Evolutionary conservation across 1,140 invertebrate species (phyloP), one percentile per base, ranked within the genome.

Genomic region (Sarcophaga bullata): DNA sequence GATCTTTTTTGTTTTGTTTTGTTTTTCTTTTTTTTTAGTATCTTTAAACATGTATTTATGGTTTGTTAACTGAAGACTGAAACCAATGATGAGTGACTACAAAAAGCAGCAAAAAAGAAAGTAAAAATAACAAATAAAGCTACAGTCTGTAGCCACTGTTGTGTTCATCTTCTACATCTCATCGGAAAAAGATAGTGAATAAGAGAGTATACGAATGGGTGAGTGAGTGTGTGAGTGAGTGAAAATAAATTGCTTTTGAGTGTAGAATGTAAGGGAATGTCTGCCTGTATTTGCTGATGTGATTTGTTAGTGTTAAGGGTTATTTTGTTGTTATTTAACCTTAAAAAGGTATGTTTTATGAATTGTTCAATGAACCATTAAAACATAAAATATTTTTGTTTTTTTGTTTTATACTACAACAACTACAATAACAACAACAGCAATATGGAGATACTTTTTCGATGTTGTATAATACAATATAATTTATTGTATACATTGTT

Each of bases 361-460:
- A 68, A 68, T 68, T 68, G 62, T 68, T 68, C 62, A 68, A 68
- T 68, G 62, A 68, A 68, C 62, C 62, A 68, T 68, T 68, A 68
- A 68, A 68, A 68, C 62, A 25, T 68, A 68, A 68, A n/a, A 68
- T 68, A 68, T 68, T 68, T 68, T 68, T 37, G 25, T 37, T 37
- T 37, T 37, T 37, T 37, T 37, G 4, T 37, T 2, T 37, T 2
- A 1, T 37, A 37, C 25, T 2, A 37, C 25, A 2, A 37, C 25
- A 37, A 37, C 25, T 37, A 37, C 25, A 37, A 37, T 4, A 37
- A 4, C 25, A 17, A 68, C 19, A 68, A 68, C 62, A 68, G 19
- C 62, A 68, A 68, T 4, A 37, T 37, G 4, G 1, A 52, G 11
- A 19, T 68, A 68, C 17, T 19, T 68, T 68, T 68, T 37, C 25